phyloP scores from a whole-genome alignment of 1,140 invertebrate species.

The Pygmarrhopalites habei region DNA sequence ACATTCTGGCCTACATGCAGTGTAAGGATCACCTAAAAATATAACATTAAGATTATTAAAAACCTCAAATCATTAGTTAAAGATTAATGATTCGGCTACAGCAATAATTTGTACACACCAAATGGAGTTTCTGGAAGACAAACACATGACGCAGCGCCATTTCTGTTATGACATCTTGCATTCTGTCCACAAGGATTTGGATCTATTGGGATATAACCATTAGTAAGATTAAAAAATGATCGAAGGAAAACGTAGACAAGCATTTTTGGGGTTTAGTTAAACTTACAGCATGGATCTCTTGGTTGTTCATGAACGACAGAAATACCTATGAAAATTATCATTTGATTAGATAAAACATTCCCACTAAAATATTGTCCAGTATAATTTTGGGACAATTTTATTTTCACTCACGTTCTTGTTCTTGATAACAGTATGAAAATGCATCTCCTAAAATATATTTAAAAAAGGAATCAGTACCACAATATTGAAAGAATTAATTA shows the following conservation, averaged over 20 bases:
- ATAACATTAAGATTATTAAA: constrained; percentile 52
- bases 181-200: constrained; percentile 71
- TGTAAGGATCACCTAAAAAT: constrained; percentile 61
- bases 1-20: constrained; percentile 56
- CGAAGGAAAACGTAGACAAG: too few species aligned
- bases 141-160: constrained; percentile 52
- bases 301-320: neutral
- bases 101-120: constrained; percentile 40
- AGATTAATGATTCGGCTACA: neutral
- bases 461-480: too few species aligned
- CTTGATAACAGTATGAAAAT: constrained; percentile 54
- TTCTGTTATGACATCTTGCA: constrained; percentile 34
- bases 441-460: too few species aligned
- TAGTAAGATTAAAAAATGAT: too few species aligned
- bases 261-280: too few species aligned
- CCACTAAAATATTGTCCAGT: too few species aligned
- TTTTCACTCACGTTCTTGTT: constrained; percentile 50
- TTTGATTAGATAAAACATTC: too few species aligned
- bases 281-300: constrained; percentile 64
- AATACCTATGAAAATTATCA: too few species aligned
- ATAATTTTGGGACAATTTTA: too few species aligned
- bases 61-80: too few species aligned
- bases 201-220: too few species aligned
- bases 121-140: constrained; percentile 54
- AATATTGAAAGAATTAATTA: too few species aligned